Percentiles rank a stretch among this genome's conserved stretches.
Evolutionary conservation across 1,140 invertebrate genomes (phyloP).

Genomic region (Batillaria attramentaria): DNA sequence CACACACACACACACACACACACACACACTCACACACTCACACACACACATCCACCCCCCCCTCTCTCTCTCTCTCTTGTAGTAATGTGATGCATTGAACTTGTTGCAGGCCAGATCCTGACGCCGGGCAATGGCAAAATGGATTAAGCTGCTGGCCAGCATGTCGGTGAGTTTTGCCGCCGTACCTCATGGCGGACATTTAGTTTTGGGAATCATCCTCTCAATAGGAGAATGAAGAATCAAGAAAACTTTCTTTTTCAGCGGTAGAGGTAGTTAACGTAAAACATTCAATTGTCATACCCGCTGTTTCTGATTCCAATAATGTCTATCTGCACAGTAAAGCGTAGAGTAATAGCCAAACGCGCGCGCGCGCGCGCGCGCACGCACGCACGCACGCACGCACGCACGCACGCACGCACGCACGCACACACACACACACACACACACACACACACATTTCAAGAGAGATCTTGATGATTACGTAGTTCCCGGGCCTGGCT

Average conservation of each 20-base stretch:
- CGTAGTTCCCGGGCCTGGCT: too few species aligned
- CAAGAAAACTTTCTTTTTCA: background rate
- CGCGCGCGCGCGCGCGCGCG: too few species aligned
- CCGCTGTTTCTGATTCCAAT: background rate
- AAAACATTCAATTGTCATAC: background rate
- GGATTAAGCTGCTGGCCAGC: too few species aligned
- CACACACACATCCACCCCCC: too few species aligned
- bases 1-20: too few species aligned
- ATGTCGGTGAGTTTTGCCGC: too few species aligned
- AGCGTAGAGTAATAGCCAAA: background rate
- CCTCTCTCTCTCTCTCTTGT: too few species aligned
- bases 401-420: background rate
- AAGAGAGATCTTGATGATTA: too few species aligned
- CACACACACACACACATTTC: background rate
- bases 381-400: background rate
- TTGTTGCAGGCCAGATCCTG: too few species aligned
- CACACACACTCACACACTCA: too few species aligned
- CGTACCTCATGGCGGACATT: background rate
- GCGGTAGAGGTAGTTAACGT: background rate
- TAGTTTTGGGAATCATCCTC: background rate
- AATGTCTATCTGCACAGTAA: background rate
- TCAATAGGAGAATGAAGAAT: background rate
- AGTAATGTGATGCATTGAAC: too few species aligned
- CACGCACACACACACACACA: constrained; percentile 1
- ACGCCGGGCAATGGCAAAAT: too few species aligned